Conservation (phyloP, 2,888 invertebrate genomes). For the Drosophila kanekoi region DNA sequence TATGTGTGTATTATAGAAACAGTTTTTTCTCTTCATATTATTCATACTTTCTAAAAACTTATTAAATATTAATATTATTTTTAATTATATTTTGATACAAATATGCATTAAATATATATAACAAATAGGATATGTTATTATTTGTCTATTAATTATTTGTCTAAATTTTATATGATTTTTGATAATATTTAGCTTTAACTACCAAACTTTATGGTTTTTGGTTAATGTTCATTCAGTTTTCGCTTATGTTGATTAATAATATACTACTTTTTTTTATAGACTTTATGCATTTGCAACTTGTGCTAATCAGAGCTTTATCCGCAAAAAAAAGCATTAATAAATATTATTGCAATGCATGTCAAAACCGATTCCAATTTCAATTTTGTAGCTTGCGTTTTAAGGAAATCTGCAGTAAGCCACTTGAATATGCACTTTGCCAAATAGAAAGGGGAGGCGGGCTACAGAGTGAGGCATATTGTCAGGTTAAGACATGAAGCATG, state of each 20-base stretch:
- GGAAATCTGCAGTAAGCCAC: constrained; percentile 16
- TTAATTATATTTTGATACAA: too few relatives aligned
- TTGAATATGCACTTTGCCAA: constrained; percentile 26
- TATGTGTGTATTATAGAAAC: too few relatives aligned
- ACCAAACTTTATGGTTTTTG: too few relatives aligned
- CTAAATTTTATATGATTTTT: too few relatives aligned
- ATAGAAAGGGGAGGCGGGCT: neutral
- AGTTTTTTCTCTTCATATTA: too few relatives aligned
- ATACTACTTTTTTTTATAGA: neutral
- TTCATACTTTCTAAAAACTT: too few relatives aligned
- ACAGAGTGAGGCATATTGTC: constrained; percentile 13
- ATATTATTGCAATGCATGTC: neutral
- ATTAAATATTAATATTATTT: too few relatives aligned
- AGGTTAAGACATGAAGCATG: constrained; percentile 21
- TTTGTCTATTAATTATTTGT: too few relatives aligned
- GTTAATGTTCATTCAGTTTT: too few relatives aligned
- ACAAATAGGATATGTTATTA: too few relatives aligned
- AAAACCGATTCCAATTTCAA: constrained; percentile 15
- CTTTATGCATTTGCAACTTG: neutral
- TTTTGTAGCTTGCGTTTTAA: constrained; percentile 1
- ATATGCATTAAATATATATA: too few relatives aligned
- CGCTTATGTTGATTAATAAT: neutral
- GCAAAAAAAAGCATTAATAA: neutral
- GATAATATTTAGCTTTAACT: too few relatives aligned
- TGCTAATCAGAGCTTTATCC: neutral